phyloP scores from a whole-genome alignment of 2,888 invertebrate species.

The Lasioglossum leucozonium region DNA sequence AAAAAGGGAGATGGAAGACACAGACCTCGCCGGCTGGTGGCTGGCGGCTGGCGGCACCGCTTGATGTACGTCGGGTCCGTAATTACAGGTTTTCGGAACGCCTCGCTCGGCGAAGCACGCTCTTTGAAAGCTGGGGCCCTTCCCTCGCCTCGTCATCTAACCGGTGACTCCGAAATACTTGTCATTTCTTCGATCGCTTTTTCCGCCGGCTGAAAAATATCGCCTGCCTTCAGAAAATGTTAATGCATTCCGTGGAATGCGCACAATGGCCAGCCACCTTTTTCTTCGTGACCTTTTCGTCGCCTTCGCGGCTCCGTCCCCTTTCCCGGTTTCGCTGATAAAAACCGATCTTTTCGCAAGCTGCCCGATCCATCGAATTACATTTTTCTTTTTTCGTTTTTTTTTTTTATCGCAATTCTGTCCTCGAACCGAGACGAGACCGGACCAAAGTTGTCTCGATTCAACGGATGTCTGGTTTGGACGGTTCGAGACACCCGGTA shows the following conservation, averaged over 20 bases:
- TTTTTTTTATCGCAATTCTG: neutral
- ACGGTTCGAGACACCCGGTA: slow-evolving; percentile 36
- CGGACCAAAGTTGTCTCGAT: no score
- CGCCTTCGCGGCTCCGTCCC: neutral
- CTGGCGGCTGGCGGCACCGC: slow-evolving; percentile 81
- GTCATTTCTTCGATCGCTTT: slow-evolving; percentile 54
- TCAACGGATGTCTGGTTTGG: neutral
- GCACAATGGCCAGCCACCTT: neutral
- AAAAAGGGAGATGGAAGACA: slow-evolving; percentile 71
- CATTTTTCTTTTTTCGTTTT: no score
- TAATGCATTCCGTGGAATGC: slow-evolving; percentile 26
- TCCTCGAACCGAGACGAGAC: neutral
- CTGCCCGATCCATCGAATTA: neutral
- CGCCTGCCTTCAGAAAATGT: slow-evolving; percentile 30
- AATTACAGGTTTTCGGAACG: slow-evolving; percentile 84
- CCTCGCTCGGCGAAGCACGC: slow-evolving; percentile 76
- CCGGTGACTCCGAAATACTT: slow-evolving; percentile 65
- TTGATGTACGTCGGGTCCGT: slow-evolving; percentile 84
- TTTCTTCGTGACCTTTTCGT: slow-evolving; percentile 63
- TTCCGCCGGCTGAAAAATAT: slow-evolving; percentile 36
- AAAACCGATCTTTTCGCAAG: neutral
- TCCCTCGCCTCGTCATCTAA: slow-evolving; percentile 79
- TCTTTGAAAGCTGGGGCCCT: slow-evolving; percentile 82
- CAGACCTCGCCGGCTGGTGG: slow-evolving; percentile 70
- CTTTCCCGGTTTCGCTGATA: neutral